Evolutionary conservation across 2,797 vertebrate species (phyloP).

Genomic region (Scolopax rusticola): DNA sequence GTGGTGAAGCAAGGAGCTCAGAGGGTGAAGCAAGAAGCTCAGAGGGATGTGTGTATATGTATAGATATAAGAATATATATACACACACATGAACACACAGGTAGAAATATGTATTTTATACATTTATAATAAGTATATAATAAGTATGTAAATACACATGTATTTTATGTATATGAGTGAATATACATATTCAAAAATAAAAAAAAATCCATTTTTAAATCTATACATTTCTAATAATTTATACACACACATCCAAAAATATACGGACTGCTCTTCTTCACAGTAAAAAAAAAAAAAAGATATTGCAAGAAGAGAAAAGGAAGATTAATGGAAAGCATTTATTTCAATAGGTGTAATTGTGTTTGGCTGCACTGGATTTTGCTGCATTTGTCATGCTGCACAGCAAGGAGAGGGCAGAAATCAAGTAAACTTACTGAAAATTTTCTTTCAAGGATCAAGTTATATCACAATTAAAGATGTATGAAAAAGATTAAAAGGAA

Average conservation of each 20-base stretch:
- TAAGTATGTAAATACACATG: fast-evolving
- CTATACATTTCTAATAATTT: background rate
- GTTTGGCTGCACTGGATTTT: background rate
- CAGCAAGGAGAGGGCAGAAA: background rate
- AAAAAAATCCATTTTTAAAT: background rate
- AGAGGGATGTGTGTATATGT: fast-evolving
- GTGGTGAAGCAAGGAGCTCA: background rate
- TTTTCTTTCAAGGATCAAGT: background rate
- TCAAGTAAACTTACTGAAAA: background rate
- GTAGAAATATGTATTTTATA: background rate
- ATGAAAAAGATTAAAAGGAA: background rate
- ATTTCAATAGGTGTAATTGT: background rate
- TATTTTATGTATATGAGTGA: background rate
- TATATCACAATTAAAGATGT: background rate
- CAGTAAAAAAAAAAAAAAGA: background rate
- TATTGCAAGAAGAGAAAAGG: background rate
- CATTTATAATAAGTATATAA: fast-evolving
- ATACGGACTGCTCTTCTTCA: background rate
- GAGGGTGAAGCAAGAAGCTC: background rate
- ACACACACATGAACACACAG: background rate
- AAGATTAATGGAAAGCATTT: background rate
- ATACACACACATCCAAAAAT: fast-evolving
- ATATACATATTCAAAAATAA: fast-evolving
- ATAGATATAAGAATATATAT: fast-evolving
- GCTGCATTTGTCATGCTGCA: background rate